These are phyloP conservation scores for Phengaris alcon DNA, from an alignment of 2,888 invertebrate species.

Conservation along the genomic window DNA sequence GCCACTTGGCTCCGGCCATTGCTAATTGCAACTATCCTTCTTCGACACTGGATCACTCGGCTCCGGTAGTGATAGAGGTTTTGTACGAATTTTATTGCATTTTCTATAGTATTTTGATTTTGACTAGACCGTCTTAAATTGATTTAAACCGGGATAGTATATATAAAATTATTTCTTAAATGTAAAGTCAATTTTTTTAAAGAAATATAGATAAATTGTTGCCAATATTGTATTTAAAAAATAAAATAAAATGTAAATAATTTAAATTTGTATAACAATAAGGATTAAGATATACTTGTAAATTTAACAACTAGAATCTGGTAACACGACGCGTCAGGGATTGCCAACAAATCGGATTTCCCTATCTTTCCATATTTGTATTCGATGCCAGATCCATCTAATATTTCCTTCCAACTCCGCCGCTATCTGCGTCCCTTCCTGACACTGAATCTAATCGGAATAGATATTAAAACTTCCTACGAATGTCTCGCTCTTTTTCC, in stretches of 20 bases:
- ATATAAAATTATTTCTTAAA: no score
- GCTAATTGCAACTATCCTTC: slow-evolving; percentile 59
- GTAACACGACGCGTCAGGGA: slow-evolving; percentile 75
- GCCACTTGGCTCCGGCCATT: slow-evolving; percentile 52
- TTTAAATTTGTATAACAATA: not conserved
- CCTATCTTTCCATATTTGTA: slow-evolving; percentile 78
- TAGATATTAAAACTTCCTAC: slow-evolving; percentile 79
- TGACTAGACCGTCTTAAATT: not conserved
- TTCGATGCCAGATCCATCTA: slow-evolving; percentile 76
- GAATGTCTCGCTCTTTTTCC: slow-evolving; percentile 56
- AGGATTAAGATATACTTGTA: slow-evolving; percentile 32
- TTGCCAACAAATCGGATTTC: slow-evolving; percentile 74
- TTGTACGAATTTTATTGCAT: not conserved
- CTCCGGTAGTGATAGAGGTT: not conserved
- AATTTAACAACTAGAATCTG: slow-evolving; percentile 68
- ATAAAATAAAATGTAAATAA: no score
- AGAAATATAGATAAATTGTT: no score
- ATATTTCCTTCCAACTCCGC: slow-evolving; percentile 76
- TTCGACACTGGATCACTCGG: slow-evolving; percentile 26
- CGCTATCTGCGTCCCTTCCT: slow-evolving; percentile 76
- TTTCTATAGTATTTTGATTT: not conserved
- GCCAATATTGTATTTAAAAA: no score
- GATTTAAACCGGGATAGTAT: no score
- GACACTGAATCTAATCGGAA: slow-evolving; percentile 80
- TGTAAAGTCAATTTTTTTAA: no score